Conservation (phyloP, 2,888 invertebrate genomes). For the Arrhopalites spinosus region DNA sequence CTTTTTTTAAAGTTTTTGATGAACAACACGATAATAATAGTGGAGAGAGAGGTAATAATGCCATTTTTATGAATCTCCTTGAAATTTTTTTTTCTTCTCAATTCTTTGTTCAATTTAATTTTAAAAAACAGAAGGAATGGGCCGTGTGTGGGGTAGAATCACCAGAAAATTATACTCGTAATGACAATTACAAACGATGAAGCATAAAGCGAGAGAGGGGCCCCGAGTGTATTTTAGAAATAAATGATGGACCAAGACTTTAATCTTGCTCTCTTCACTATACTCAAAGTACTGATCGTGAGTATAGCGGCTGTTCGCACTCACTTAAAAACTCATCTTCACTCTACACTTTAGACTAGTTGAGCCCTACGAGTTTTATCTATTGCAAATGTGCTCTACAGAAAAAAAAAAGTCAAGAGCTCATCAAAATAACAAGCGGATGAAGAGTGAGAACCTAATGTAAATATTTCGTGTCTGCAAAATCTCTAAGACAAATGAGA, state of each 20-base stretch:
- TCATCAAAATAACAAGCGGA: background rate
- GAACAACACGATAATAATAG: too few relatives aligned
- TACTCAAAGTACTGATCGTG: background rate
- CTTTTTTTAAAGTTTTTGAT: too few relatives aligned
- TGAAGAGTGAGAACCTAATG: too few relatives aligned
- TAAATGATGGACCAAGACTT: background rate
- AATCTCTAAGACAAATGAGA: too few relatives aligned
- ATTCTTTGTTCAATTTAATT: background rate
- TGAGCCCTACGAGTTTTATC: too few relatives aligned
- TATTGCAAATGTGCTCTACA: background rate
- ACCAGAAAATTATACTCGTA: background rate
- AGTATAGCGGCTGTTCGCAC: background rate
- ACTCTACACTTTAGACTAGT: too few relatives aligned
- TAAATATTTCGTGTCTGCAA: too few relatives aligned
- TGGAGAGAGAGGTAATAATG: too few relatives aligned
- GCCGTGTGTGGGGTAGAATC: too few relatives aligned
- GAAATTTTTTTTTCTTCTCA: too few relatives aligned
- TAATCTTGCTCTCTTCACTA: background rate
- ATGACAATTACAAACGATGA: background rate
- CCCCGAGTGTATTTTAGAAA: background rate
- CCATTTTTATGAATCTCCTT: too few relatives aligned
- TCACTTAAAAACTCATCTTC: slow-evolving; percentile 1
- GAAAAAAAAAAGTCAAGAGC: background rate
- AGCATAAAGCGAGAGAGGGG: background rate
- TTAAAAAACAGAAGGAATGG: background rate